Evolutionary conservation across 2,113 vertebrate species (phyloP), one percentile per base, ranked within the genome.

Genomic region (Embiotoca jacksoni): DNA sequence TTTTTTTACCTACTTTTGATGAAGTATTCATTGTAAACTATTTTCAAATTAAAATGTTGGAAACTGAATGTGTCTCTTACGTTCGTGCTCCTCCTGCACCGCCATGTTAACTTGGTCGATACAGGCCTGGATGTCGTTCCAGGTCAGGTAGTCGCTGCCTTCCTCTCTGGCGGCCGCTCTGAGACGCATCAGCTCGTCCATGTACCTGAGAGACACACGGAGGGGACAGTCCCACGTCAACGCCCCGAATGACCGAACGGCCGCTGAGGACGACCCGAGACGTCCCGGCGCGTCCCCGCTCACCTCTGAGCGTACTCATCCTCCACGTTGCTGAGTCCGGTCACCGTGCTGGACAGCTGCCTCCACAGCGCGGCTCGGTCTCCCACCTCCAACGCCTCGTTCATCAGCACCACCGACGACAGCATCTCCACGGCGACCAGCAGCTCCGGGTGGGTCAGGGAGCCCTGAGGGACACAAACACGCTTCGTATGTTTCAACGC

Each of bases 41-140:
- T 9, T 44, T 44, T 23, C 23, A 23, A 23, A 23, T 23, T 23
- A 23, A 23, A 23, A 23, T 23, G 23, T 23, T 23, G 5, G 2
- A 44, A 44, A 7, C 41, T 44, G 41, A 23, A 23, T 23, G 0
- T 7, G 15, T 57, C 23, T 75, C 97, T 96, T 92, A 99, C 98
- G 92, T 87, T 97, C 96, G 0, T 99, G 97, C 57, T 99, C 98
- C 90, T 99, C 97, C 1, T 92, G 96, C 39, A 99, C 95, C n/a
- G 91, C 84, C 75, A 89, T 37, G 83, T 99, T 99, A 89, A 99
- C 96, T 3, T 92, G 95, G 93, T 98, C 97, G 60, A 99, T 84
- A n/a, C 95, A 96, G 0, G 96, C 97, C 13, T 99, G 98, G 80
- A 99, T 99, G 93, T 98, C 97, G n/a, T 99, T 99, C 98, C 98